These are phyloP conservation scores for Drosophila hamatofila DNA, from an alignment of 2,888 invertebrate species.

Conservation along the genomic window DNA sequence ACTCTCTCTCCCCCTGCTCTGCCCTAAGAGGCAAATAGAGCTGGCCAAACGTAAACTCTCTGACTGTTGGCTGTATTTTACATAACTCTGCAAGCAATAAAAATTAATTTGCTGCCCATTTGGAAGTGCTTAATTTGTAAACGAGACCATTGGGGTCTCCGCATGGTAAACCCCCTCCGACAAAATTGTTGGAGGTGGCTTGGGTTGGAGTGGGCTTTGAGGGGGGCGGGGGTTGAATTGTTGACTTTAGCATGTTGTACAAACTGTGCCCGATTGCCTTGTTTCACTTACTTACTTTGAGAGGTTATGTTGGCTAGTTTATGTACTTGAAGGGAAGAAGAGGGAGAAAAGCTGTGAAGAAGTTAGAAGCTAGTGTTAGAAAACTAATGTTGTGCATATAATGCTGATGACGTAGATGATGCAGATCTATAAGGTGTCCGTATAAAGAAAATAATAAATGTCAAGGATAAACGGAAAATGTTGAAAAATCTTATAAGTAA, in stretches of 20 bases:
- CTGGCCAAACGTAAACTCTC: conserved; percentile 19
- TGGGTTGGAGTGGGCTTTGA: background rate
- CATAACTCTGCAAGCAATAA: conserved; percentile 79
- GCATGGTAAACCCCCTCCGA: conserved; percentile 29
- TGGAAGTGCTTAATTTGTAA: conserved; percentile 82
- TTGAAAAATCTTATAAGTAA: background rate
- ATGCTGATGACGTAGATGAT: background rate
- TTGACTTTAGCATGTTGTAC: conserved; percentile 47
- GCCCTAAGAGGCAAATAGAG: conserved; percentile 19
- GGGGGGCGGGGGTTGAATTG: conserved; percentile 22
- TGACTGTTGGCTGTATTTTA: conserved; percentile 68
- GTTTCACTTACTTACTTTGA: conserved; percentile 16
- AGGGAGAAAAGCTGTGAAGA: background rate
- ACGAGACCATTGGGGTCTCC: conserved; percentile 75
- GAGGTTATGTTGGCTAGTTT: conserved; percentile 15
- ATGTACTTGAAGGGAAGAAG: background rate
- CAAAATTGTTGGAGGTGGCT: conserved; percentile 30
- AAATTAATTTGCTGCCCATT: conserved; percentile 81
- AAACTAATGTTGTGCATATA: no score
- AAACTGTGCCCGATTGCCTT: conserved; percentile 29
- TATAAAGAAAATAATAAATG: no score
- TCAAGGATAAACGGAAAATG: background rate
- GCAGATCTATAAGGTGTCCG: background rate
- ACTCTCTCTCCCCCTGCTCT: background rate
- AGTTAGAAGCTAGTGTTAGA: no score